Base-by-base conservation (phyloP, 2,113 vertebrate genomes). In the Uropsilus gracilis region DNA sequence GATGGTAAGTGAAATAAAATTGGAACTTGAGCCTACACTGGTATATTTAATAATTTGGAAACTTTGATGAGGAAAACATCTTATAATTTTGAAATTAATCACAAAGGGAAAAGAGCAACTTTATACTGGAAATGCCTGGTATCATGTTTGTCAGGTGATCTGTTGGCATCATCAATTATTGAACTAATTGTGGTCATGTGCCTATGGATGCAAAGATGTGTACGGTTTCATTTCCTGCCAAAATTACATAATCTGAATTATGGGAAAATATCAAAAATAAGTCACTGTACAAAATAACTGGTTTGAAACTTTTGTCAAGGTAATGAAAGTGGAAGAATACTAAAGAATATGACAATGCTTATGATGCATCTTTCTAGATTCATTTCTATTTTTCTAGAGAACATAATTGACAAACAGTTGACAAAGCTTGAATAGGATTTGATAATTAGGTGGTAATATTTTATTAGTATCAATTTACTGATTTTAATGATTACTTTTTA, bases 371-470 rank as follows among this genome's bases (percentile, higher is more conserved):
- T 63, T 85, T 81, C 20, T 68, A 61, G 30, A 37, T 1, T 73
- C 24, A 37, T 83, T 7, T 48, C 78, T 78, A 20, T 39, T 92
- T 37, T 94, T 92, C 34, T 94, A 46, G 86, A 94, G 48, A 42
- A 50, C 20, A 34, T 82, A 78, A 44, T 76, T 92, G 66, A 77
- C n/a, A n/a, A 82, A 1, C 77, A 88, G 11, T 20, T 88, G 37
- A 82, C 28, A 75, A 94, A 73, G 66, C 28, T 53, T 80, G 48
- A 96, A 46, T 85, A 5, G 32, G 68, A 32, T 92, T 68, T 89
- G 72, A 80, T n/a, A 89, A 72, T 85, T 94, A 82, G 69, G 34
- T 90, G 83, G 30, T 72, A 59, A 32, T 72, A n/a, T 75, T 92
- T 32, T 85, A 63, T 86, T 53, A 82, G 1, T 76, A 17, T 48